Evolutionary conservation across 2,888 invertebrate genomes (phyloP), one percentile per base, ranked within the genome.

Genomic region (Allophyes oxyacanthae): DNA sequence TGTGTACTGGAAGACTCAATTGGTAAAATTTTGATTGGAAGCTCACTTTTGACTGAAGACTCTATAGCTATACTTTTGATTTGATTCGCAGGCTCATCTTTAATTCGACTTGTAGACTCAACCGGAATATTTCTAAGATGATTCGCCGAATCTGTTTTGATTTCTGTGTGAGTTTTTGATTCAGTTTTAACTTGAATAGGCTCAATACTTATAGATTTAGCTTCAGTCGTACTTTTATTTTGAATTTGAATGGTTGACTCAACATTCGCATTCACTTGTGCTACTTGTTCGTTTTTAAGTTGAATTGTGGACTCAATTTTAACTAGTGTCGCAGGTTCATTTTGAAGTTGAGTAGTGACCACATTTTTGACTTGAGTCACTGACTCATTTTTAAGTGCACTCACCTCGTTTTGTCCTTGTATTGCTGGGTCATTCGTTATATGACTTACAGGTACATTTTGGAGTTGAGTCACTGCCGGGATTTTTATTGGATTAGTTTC

Each of bases 1-100:
- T 25, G 30, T 7, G 34, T 3, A 36, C 6, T 50, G 55, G 64
- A 69, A 46, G 65, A 64, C 55, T 70, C 64, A 5, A 25, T 9
- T 28, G 28, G 8, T 28, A 28, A 2, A 28, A 8, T 28, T 28
- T 28, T 6, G 15, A 20, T 30, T 26, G 64, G 65, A 70, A 65
- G 65, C 49, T 70, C 58, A 36, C 11, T 30, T 46, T 56, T 50
- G 0, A 13, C 3, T 34, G 34, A n/a, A 30, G 32, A 26, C 14
- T 64, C 63, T 9, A 28, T 28, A 14, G 33, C 37, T 1, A 61
- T 1, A 13, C 45, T 51, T 63, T 68, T 53, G 10, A 0, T 40
- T n/a, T 50, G 14, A 53, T 45, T 63, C n/a, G 32, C 25, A 13
- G 64, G 26, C 33, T 70, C 70, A 20, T 9, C 10, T 13, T 46